Conservation (phyloP, 2,888 invertebrate genomes). For the Sericinus montela region DNA sequence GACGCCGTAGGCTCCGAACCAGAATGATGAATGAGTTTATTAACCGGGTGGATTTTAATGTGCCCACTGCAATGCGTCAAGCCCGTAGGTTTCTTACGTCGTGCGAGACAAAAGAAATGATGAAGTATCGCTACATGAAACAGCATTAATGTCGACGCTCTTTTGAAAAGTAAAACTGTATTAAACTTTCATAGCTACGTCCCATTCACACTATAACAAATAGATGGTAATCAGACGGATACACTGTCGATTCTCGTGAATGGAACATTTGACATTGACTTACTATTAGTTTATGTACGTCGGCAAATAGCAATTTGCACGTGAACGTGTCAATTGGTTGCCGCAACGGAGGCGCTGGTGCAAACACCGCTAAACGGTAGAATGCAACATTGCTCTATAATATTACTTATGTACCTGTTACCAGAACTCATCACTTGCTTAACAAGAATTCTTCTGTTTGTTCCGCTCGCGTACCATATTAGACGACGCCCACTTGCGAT, state of each 20-base stretch:
- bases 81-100: constrained; percentile 1
- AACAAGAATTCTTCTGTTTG: neutral
- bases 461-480: neutral
- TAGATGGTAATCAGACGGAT: neutral
- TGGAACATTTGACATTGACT: constrained; percentile 52
- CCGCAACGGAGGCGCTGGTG: constrained; percentile 14
- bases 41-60: constrained; percentile 41
- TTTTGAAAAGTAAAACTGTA: neutral
- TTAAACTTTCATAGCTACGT: neutral
- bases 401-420: neutral
- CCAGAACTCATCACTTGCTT: neutral
- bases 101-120: neutral
- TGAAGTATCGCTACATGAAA: neutral
- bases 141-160: neutral
- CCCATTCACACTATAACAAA: neutral
- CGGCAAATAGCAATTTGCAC: constrained; percentile 13
- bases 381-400: constrained; percentile 11
- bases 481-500: constrained; percentile 1
- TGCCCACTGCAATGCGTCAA: constrained; percentile 41
- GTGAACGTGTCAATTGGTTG: constrained; percentile 22
- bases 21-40: constrained; percentile 60
- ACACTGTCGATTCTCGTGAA: constrained; percentile 32
- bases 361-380: constrained; percentile 4
- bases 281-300: constrained; percentile 23
- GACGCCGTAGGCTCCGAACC: constrained; percentile 34